A percentile compares a stretch with the other conserved stretches of the same genome.
These are phyloP conservation scores for Macquaria australasica DNA, from an alignment of 2,113 vertebrate species.

Conservation along the genomic window DNA sequence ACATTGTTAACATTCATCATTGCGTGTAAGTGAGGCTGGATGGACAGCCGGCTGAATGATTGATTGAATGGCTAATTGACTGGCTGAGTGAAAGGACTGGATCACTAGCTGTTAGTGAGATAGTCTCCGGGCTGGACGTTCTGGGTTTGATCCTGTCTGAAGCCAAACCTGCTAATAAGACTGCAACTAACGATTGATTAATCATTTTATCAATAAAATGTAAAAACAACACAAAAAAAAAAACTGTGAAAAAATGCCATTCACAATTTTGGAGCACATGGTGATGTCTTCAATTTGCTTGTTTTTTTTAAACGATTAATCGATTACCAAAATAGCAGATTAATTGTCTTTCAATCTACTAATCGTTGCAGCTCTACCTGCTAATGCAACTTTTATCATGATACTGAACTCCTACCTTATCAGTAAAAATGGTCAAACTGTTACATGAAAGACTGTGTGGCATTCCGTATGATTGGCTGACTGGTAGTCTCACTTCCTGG, in stretches of 20 bases:
- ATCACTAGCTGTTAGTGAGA: constrained; percentile 9
- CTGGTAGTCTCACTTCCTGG: no score
- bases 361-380: neutral
- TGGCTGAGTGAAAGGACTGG: constrained; percentile 7
- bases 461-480: neutral
- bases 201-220: no score
- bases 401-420: neutral
- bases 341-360: no score
- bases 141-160: neutral
- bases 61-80: constrained; percentile 31
- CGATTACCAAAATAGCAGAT: no score
- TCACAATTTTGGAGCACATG: no score
- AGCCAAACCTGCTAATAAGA: neutral
- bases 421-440: neutral
- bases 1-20: neutral
- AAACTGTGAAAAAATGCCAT: no score
- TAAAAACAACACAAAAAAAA: no score
- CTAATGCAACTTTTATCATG: neutral
- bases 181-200: neutral
- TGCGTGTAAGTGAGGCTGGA: constrained; percentile 10
- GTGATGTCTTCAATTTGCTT: no score
- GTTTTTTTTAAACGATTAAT: no score
- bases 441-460: neutral
- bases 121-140: neutral
- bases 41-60: constrained; percentile 33